Evolutionary conservation across 30 jellyfish, hydroid and myxozoan species (phyloP).

Genomic region (Rhopilema esculentum): DNA sequence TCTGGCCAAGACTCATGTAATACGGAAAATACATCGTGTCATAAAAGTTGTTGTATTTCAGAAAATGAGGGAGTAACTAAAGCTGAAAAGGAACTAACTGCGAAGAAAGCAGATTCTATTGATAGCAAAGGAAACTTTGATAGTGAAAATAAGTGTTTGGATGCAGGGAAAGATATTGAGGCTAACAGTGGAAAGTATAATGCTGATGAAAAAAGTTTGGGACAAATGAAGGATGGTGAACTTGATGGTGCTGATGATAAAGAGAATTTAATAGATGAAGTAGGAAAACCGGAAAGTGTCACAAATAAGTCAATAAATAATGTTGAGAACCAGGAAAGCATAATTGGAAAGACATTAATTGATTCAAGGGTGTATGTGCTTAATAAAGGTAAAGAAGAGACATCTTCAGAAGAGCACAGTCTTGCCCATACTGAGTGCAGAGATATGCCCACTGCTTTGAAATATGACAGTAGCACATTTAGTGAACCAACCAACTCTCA

Average conservation of each 20-base stretch:
- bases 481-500: neutral
- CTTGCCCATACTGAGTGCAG: neutral
- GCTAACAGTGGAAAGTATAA: neutral
- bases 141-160: neutral
- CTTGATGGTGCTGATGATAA: neutral
- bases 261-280: neutral
- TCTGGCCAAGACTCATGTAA: conserved; percentile 16
- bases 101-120: neutral
- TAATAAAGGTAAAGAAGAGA: neutral
- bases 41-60: conserved; percentile 31
- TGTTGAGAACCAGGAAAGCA: neutral
- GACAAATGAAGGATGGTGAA: neutral
- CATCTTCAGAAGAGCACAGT: conserved; percentile 13
- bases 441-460: conserved; percentile 5
- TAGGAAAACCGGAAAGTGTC: neutral
- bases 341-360: neutral
- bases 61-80: neutral
- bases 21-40: conserved; percentile 10
- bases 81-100: neutral
- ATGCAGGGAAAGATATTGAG: neutral
- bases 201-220: neutral
- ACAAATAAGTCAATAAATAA: neutral
- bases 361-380: neutral
- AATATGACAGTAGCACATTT: neutral
- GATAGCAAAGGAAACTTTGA: neutral